A percentile compares a stretch with the other conserved stretches of the same genome.
Evolutionary conservation across 2,797 vertebrate genomes (phyloP).

Genomic region (Squalus acanthias): DNA sequence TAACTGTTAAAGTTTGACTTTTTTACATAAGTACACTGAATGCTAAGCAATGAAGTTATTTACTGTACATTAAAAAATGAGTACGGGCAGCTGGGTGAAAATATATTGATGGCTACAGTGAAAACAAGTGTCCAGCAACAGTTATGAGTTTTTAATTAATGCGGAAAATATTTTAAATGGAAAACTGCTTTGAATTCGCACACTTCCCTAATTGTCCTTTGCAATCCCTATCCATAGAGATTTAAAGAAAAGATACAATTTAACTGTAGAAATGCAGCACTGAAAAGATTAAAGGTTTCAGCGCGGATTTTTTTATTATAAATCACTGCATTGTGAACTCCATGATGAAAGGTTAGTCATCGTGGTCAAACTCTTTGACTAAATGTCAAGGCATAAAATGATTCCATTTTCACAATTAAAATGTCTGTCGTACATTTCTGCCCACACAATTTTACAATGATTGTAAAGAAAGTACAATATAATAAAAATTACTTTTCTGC

Average conservation of each 20-base stretch:
- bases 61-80: background rate
- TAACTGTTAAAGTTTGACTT: background rate
- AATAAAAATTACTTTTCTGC: background rate
- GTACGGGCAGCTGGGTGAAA: background rate
- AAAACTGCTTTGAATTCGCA: background rate
- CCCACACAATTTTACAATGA: background rate
- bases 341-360: background rate
- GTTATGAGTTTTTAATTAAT: background rate
- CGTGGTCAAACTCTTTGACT: background rate
- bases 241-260: background rate
- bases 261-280: background rate
- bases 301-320: background rate
- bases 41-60: background rate
- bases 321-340: constrained; percentile 9
- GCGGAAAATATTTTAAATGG: background rate
- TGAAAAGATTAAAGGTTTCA: background rate
- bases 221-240: background rate
- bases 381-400: constrained; percentile 2
- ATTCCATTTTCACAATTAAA: background rate
- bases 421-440: background rate
- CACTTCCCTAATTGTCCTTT: background rate
- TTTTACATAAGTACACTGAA: background rate
- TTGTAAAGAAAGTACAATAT: background rate
- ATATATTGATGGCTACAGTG: background rate
- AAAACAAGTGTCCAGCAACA: background rate